Evolutionary conservation across 2,113 vertebrate genomes (phyloP).

Genomic region (Oreochromis niloticus): DNA sequence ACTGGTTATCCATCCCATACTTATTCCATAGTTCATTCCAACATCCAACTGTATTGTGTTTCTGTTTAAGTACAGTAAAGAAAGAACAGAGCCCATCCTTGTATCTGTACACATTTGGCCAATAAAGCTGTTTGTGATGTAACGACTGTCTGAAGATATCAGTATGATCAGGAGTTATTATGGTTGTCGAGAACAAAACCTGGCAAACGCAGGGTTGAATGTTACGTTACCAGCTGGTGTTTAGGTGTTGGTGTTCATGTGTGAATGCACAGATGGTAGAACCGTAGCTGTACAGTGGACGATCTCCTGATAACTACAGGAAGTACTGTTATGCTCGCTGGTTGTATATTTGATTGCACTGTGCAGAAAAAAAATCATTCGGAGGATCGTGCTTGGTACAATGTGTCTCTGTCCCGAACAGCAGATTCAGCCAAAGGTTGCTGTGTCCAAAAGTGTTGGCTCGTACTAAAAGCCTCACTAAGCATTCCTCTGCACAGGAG

Average conservation of each 20-base stretch:
- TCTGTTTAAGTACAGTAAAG: not conserved
- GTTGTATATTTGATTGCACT: not conserved
- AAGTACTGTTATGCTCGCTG: rapidly evolving
- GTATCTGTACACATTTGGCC: not conserved
- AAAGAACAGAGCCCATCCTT: not conserved
- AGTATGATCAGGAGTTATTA: not conserved
- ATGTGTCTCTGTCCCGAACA: not conserved
- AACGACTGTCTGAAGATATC: not conserved
- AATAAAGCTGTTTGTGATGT: not conserved
- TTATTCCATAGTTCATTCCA: rapidly evolving
- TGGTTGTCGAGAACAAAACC: not conserved
- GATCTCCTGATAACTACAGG: not conserved
- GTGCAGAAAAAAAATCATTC: rapidly evolving
- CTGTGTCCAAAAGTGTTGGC: rapidly evolving
- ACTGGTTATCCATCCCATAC: not conserved
- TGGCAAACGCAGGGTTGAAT: rapidly evolving
- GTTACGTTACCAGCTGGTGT: not conserved
- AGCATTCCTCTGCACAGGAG: not conserved
- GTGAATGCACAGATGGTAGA: not conserved
- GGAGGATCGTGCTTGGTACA: rapidly evolving
- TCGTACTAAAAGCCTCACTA: not conserved
- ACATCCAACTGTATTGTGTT: not conserved
- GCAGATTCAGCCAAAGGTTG: not conserved
- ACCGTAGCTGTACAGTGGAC: rapidly evolving
- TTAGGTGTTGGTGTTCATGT: not conserved